phyloP scores from a whole-genome alignment of 2,797 vertebrate species.

The Coracias cyanogaster region DNA sequence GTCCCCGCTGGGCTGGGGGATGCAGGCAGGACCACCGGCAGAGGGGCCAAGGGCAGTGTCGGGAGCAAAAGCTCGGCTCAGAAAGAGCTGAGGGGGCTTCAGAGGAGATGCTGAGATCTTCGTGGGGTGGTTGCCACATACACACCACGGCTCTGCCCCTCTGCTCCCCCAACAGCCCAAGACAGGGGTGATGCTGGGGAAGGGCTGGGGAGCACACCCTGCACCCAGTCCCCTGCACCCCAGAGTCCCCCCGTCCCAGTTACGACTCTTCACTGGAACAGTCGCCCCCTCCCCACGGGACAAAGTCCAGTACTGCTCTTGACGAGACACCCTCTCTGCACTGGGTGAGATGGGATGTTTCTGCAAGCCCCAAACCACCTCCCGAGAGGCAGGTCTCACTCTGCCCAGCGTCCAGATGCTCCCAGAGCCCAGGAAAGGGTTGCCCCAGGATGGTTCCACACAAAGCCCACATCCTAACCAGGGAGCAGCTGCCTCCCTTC shows the following conservation, averaged over 20 bases:
- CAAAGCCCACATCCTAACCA: neutral
- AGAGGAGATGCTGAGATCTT: neutral
- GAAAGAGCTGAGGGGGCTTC: neutral
- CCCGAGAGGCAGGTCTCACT: neutral
- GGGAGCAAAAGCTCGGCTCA: neutral
- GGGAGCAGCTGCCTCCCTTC: neutral
- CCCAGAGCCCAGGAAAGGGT: neutral
- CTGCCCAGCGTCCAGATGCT: neutral
- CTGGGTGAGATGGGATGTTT: neutral
- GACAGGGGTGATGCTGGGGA: neutral
- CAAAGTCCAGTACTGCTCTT: neutral
- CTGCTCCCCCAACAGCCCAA: neutral
- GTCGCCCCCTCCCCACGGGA: neutral
- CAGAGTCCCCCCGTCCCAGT: neutral
- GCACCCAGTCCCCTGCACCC: neutral
- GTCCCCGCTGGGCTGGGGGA: rapidly evolving
- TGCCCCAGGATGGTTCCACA: neutral
- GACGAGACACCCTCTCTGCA: neutral
- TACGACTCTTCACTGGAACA: neutral
- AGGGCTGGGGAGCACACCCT: neutral
- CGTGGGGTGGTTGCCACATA: rapidly evolving
- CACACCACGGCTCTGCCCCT: neutral
- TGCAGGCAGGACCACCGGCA: neutral
- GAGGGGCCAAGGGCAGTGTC: rapidly evolving
- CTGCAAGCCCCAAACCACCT: neutral